A percentile compares a stretch with the other conserved stretches of the same genome.
phyloP scores from a whole-genome alignment of 2,113 vertebrate species.

The human region GRCh38 chr14:106561001-106561500 shows the following conservation, averaged over 20 bases:
- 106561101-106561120: background rate
- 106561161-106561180: background rate
- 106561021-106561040: background rate
- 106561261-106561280: too few relatives aligned
- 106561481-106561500: too few relatives aligned
- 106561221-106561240: background rate
- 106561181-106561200: background rate
- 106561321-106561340: too few relatives aligned
- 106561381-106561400: too few relatives aligned
- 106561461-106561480: too few relatives aligned
- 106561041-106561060: background rate
- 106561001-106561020: background rate
- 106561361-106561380: too few relatives aligned
- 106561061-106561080: background rate
- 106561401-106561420: too few relatives aligned
- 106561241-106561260: background rate
- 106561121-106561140: accelerated
- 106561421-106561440: too few relatives aligned
- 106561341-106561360: too few relatives aligned
- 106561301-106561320: too few relatives aligned
- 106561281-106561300: accelerated
- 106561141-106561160: background rate
- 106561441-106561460: too few relatives aligned
- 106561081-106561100: background rate
- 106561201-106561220: background rate